A percentile compares a stretch with the other conserved stretches of the same genome.
These are phyloP conservation scores for Tenrec ecaudatus DNA, from an alignment of 2,113 vertebrate genomes.

Conservation along the genomic window DNA sequence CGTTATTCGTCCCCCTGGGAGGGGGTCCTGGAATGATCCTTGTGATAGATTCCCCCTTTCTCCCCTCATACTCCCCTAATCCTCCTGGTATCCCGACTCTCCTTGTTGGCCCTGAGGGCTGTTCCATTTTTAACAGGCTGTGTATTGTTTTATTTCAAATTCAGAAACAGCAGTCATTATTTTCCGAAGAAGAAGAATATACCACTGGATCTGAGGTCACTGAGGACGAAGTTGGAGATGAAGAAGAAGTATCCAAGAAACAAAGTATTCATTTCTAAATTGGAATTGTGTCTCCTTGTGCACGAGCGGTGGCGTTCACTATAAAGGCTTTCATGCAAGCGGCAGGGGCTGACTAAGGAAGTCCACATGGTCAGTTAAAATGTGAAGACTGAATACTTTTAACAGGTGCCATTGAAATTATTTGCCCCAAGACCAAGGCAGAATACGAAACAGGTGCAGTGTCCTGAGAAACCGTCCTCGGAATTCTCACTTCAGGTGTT, in stretches of 20 bases:
- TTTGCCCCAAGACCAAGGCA: background rate
- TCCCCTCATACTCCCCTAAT: no score
- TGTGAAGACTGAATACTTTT: background rate
- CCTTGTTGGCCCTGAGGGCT: no score
- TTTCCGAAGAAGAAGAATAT: constrained; percentile 98
- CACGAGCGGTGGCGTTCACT: background rate
- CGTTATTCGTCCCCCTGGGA: no score
- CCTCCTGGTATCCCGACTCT: no score
- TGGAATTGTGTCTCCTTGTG: constrained; percentile 44
- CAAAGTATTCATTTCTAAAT: constrained; percentile 88
- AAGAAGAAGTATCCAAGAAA: constrained; percentile 96
- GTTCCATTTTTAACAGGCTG: background rate
- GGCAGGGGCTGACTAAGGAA: background rate
- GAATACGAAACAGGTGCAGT: constrained; percentile 21
- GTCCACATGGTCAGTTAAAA: background rate
- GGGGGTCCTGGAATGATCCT: no score
- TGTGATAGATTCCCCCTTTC: no score
- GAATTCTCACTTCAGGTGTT: constrained; percentile 14
- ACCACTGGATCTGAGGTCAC: constrained; percentile 99
- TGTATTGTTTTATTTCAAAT: background rate
- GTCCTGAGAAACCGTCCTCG: constrained; percentile 29
- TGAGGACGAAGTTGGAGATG: constrained; percentile 98
- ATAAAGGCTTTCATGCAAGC: constrained; percentile 21
- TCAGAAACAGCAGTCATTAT: constrained; percentile 94
- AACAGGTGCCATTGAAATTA: background rate